Base-by-base conservation (phyloP, 2,888 invertebrate species). In the Entomobrya proxima region DNA sequence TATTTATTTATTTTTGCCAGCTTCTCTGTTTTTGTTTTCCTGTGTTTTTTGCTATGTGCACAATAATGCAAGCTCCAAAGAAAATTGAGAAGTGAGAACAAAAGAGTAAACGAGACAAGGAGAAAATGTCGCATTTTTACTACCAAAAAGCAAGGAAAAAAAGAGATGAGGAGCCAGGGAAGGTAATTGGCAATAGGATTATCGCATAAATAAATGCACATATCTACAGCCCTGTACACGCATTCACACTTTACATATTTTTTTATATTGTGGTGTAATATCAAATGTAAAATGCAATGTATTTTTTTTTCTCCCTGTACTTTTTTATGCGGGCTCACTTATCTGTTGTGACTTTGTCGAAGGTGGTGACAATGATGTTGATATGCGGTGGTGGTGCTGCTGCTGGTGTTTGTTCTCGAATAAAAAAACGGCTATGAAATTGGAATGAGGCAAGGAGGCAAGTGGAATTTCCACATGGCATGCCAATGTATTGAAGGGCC, bases 141-240 rank as follows among this genome's bases (percentile, higher is more conserved):
- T n/a, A n/a, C n/a, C n/a, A n/a, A 15, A 40, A 40, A 40, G 47
- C 44, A 47, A 32, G 24, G 40, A 67, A 67, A 5, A 35, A 40
- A 37, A 67, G 6, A n/a, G 0, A 3, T 35, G 4, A 58, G 30
- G 58, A 58, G 2, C 58, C 58, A 58, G 13, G 2, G 2, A 27
- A 40, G 9, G 67, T 40, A 67, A 67, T 67, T 72, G 69, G 69
- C 47, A 72, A 72, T 72, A 40, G 15, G 7, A 72, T 72, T 72
- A 72, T 72, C 69, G 44, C 69, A 72, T 72, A 72, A 72, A 72
- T 72, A 72, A 44, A 72, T 72, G 18, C 24, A 21, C 13, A 67
- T 11, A 40, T 40, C 44, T 15, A 40, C 15, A 11, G 7, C 44
- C 44, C 44, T 40, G 15, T 40, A 11, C 15, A 11, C 9, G 15